Evolutionary conservation across 2,888 invertebrate species (phyloP), one percentile per base, ranked within the genome.

Genomic region (Mesorhabditis belari): DNA sequence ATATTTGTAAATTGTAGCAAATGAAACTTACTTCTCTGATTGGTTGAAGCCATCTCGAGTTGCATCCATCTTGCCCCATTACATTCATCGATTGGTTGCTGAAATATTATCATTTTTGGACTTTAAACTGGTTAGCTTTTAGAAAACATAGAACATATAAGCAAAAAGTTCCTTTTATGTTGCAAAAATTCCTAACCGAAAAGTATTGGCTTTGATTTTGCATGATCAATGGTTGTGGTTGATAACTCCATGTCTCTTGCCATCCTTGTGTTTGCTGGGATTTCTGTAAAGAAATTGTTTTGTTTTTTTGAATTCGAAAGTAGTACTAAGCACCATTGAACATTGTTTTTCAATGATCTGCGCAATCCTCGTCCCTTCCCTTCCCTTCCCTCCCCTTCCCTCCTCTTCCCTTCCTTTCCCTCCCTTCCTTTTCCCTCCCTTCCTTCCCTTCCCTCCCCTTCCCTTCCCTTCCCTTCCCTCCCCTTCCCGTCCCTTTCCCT

Each of bases 61-160:
- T 75, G 70, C 17, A 79, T 69, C 71, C 77, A 75, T 56, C 77
- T 49, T 2, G 77, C 75, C 35, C 74, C 74, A 9, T 73, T 64
- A 57, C 79, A 79, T 59, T 79, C 77, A 0, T 65, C 66, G 24
- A 79, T 67, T 2, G 71, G 71, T 3, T 77, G 76, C 5, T 65
- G 77, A 76, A 21, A 56, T 29, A 27, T 19, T 56, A 23, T 65
- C 52, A 35, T 56, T 49, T n/a, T 25, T n/a, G 21, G 51, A 23
- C 25, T 50, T 3, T 49, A 61, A 44, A n/a, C 57, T 49, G 17
- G 5, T 35, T 44, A n/a, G n/a, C n/a, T n/a, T n/a, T n/a, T n/a
- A n/a, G n/a, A n/a, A n/a, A n/a, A n/a, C n/a, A n/a, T n/a, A n/a
- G n/a, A n/a, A 50, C 6, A 19, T 6, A 23, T 50, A 19, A n/a